Evolutionary conservation across 2,113 vertebrate species (phyloP), one percentile per base, ranked within the genome.

Genomic region (Mustela lutreola): DNA sequence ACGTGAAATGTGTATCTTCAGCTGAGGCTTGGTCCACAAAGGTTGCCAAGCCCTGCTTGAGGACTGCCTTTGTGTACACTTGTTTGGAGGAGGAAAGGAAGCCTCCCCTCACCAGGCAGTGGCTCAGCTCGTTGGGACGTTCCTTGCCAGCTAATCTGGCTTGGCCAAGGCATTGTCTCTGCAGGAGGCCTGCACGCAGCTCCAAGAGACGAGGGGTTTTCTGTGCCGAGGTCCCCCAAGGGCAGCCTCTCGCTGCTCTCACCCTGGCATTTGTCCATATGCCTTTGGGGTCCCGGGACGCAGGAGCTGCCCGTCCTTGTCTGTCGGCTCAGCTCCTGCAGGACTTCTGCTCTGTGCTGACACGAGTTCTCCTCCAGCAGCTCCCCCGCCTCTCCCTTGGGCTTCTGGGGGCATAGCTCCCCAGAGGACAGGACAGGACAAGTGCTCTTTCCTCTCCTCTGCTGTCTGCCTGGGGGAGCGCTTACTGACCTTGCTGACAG

Each of bases 251-350:
- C 16, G 2, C 18, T 58, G 76, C 67, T 36, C 4, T 45, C 42
- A 7, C n/a, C 22, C 42, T 26, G 31, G 7, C 2, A 0, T 24
- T 62, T 39, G 9, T 9, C 19, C 12, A 2, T 33, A 0, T 1
- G 48, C 12, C 58, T 42, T 42, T 16, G 3, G 21, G n/a, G 50
- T 45, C 71, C 31, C 10, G 50, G 60, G 28, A 11, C 9, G 2
- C 12, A 5, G 11, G 36, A 65, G 39, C 8, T 39, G 36, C 65
- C 19, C 76, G 7, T 31, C 36, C 71, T 67, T n/a, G n/a, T 81
- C 48, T 56, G 21, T 18, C 22, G 31, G 62, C 8, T 65, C 18
- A 39, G 58, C 6, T 11, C 15, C 36, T 7, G 3, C 0, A 0
- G n/a, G 33, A 21, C 81, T 70, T 60, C 65, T 48, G 15, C 56